Conservation (phyloP, 2,113 vertebrate species). For the Ramphastos sulfuratus region DNA sequence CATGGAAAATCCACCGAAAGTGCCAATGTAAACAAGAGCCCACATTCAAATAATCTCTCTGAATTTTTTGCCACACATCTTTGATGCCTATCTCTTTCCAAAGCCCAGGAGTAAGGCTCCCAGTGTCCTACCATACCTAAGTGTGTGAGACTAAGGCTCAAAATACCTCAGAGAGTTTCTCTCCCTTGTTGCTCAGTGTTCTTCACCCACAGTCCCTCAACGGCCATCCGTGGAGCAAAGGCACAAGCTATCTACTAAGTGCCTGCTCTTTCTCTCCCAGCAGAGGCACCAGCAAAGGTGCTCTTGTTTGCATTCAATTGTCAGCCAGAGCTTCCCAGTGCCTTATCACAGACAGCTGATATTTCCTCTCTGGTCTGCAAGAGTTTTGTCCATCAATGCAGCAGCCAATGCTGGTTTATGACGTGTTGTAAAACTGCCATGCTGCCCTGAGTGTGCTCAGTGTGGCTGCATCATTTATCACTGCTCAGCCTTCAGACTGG, state of each 20-base stretch:
- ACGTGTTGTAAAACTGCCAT: constrained; percentile 11
- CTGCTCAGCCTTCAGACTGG: constrained; percentile 53
- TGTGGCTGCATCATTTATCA: constrained; percentile 46
- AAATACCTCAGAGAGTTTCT: background rate
- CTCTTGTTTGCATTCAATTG: background rate
- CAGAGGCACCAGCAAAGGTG: background rate
- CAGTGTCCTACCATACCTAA: background rate
- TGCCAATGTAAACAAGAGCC: background rate
- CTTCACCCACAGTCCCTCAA: background rate
- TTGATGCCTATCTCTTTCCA: background rate
- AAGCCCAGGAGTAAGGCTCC: background rate
- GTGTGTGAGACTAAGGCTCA: background rate
- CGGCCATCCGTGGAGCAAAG: background rate
- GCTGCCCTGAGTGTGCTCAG: constrained; percentile 26
- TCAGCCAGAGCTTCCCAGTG: background rate
- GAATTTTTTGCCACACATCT: background rate
- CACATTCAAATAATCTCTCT: background rate
- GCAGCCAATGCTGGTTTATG: constrained; percentile 32
- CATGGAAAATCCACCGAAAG: background rate
- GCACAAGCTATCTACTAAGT: background rate
- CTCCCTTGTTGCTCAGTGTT: rapidly evolving
- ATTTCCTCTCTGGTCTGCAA: constrained; percentile 30
- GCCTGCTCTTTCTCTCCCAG: background rate
- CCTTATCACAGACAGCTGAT: background rate
- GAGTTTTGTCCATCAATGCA: constrained; percentile 33